Conservation (phyloP, 2,888 invertebrate species). For the Athalia circularis region DNA sequence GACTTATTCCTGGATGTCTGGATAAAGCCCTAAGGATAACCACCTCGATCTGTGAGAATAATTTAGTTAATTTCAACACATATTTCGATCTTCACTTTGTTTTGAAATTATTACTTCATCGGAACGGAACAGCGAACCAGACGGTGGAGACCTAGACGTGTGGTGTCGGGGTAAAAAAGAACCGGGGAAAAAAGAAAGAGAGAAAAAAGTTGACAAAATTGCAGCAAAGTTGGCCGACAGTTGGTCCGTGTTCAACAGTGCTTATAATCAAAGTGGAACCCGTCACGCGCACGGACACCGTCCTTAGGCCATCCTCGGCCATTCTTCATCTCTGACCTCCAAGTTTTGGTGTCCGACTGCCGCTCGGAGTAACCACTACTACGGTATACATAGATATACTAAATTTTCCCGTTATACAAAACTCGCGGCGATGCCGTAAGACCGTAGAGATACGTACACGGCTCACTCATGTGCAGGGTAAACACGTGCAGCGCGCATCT, state of each 20-base stretch:
- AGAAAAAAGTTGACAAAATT: neutral
- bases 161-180: neutral
- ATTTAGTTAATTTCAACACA: too few species aligned
- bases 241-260: neutral
- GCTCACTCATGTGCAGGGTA: neutral
- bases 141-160: too few species aligned
- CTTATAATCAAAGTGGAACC: constrained; percentile 20
- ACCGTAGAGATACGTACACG: neutral
- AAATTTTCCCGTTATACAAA: constrained; percentile 37
- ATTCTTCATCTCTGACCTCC: constrained; percentile 38
- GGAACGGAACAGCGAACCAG: too few species aligned
- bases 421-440: neutral
- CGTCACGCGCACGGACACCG: neutral
- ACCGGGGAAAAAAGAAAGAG: neutral
- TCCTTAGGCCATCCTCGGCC: constrained; percentile 25
- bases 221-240: neutral
- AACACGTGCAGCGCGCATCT: neutral
- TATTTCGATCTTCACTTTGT: too few species aligned
- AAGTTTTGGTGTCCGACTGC: constrained; percentile 33
- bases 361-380: neutral
- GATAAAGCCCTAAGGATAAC: too few species aligned
- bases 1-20: too few species aligned
- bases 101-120: too few species aligned
- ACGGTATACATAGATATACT: constrained; percentile 3
- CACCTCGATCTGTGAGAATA: too few species aligned